Evolutionary conservation across 2,888 invertebrate genomes (phyloP), one percentile per base, ranked within the genome.

Genomic region (Aphidoletes aphidimyza): DNA sequence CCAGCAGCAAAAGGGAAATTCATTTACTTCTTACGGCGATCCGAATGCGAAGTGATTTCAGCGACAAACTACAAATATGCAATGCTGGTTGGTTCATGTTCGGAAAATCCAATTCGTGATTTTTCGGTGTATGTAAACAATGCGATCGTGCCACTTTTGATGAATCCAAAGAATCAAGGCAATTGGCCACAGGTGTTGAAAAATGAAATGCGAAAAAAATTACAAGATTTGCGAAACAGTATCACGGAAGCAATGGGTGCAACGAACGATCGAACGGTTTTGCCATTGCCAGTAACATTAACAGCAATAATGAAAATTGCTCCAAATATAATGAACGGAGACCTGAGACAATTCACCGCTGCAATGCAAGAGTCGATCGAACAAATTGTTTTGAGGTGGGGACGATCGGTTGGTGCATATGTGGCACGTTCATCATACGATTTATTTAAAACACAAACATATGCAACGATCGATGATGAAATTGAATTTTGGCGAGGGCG

Each of bases 351-450:
- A 26, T 91, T 93, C 39, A 94, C 96, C 89, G 90, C 94, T 84
- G 91, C 92, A 85, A 90, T 97, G 87, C 95, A 96, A 88, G 94
- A 94, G 85, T 93, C 95, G 83, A 93, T 97, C 85, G 98, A 98
- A 90, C 94, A 94, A 49, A 94, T 95, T 83, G 92, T 97, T 0
- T 95, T 96, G 86, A 96, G 96, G 88, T 98, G 98, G 98, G 92
- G 94, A 0, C 91, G 92, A 84, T 94, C 95, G 88, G 93, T 96
- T 45, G 93, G 94, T 86, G 88, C 88, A 84, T 88, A 89, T 83
- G 86, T 90, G 17, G 87, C 87, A 86, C 89, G 89, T 45, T 86
- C 87, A 85, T 85, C 85, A 37, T 83, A 84, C 54, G 14, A 84
- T 84, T 14, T 83, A n/a, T 84, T 84, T 19, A n/a, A 26, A 19